These are phyloP conservation scores for Canis aureus DNA, from an alignment of 2,113 vertebrate species.

Conservation along the genomic window DNA sequence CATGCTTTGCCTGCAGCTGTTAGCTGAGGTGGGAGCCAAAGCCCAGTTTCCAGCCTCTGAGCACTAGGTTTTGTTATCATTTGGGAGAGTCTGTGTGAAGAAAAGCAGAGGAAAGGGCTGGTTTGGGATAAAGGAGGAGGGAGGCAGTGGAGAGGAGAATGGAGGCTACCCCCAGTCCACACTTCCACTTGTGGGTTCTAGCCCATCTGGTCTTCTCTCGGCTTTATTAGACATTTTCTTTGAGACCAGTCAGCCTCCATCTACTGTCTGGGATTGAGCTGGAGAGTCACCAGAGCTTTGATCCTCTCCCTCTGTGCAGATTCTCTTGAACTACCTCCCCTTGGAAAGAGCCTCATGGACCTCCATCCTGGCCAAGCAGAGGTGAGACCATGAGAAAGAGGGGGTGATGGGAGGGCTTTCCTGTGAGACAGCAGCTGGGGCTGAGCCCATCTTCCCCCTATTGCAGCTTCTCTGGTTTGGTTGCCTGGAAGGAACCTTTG, in stretches of 20 bases:
- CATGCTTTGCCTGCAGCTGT: neutral
- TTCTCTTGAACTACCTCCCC: conserved; percentile 98
- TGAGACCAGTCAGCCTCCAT: neutral
- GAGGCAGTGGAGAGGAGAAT: neutral
- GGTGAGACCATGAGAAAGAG: conserved; percentile 85
- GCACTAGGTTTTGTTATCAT: neutral
- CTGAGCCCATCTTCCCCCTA: neutral
- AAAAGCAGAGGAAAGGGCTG: neutral
- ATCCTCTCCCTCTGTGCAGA: conserved; percentile 86
- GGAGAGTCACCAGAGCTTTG: neutral
- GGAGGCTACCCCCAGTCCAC: neutral
- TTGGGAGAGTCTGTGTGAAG: neutral
- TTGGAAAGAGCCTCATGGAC: conserved; percentile 94
- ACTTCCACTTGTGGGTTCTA: neutral
- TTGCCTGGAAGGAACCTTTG: neutral
- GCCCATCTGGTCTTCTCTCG: neutral
- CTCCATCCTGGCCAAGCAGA: conserved; percentile 95
- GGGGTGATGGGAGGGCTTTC: accelerated
- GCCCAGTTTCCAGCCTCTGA: neutral
- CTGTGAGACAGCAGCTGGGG: accelerated
- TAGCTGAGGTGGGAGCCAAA: neutral
- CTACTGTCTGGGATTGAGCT: neutral
- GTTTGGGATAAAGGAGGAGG: neutral
- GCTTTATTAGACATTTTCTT: neutral
- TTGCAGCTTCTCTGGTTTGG: neutral